Evolutionary conservation across 2,797 vertebrate species (phyloP).

Genomic region (Melanotaenia nigrans): DNA sequence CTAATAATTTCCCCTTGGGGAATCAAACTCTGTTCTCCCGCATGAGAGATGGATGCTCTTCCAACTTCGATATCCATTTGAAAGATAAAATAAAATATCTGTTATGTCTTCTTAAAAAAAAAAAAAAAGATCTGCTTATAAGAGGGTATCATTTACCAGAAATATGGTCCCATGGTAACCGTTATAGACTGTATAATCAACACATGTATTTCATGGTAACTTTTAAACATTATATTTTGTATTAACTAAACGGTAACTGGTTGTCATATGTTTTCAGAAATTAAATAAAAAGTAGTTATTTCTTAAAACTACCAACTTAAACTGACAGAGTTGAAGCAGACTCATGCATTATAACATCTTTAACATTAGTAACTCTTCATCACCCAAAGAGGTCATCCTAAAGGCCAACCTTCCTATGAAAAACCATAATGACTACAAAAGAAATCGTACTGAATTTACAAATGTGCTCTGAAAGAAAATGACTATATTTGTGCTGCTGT

Average conservation of each 20-base stretch:
- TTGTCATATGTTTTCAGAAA: not conserved
- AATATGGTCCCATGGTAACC: too few relatives aligned
- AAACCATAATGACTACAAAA: not conserved
- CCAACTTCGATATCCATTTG: too few relatives aligned
- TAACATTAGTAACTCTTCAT: not conserved
- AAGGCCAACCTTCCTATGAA: not conserved
- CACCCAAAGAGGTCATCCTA: not conserved
- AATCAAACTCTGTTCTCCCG: too few relatives aligned
- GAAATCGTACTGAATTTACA: not conserved
- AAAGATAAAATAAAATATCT: too few relatives aligned
- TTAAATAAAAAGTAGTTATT: not conserved
- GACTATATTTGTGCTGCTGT: not conserved
- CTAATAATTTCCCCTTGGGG: too few relatives aligned
- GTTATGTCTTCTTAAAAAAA: too few relatives aligned
- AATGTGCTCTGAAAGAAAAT: not conserved
- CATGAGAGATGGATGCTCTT: too few relatives aligned
- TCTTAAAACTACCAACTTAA: not conserved
- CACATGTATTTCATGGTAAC: too few relatives aligned
- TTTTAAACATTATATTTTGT: not conserved
- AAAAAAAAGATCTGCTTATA: too few relatives aligned
- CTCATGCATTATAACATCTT: not conserved
- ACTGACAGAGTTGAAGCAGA: not conserved
- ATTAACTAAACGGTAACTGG: not conserved
- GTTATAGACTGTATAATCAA: too few relatives aligned
- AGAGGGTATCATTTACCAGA: too few relatives aligned